Percentiles rank a stretch among this genome's conserved stretches.
phyloP scores from a whole-genome alignment of 2,797 vertebrate species.

The Zalophus californianus region DNA sequence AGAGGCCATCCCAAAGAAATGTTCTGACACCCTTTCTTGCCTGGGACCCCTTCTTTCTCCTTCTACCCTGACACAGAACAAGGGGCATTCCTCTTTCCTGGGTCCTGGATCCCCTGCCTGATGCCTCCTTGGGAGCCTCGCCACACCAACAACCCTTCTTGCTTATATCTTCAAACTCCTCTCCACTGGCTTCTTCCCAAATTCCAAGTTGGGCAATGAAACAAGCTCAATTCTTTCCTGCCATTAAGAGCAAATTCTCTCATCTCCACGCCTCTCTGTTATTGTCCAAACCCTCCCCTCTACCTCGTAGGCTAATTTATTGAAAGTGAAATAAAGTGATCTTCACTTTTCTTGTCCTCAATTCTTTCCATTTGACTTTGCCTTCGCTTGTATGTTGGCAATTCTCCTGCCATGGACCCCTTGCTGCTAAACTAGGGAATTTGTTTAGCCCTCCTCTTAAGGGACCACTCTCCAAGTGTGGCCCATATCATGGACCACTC shows the following conservation, averaged over 20 bases:
- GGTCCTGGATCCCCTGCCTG: no score
- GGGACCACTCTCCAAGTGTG: background rate
- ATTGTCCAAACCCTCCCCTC: background rate
- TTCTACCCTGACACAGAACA: background rate
- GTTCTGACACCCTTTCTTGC: accelerated
- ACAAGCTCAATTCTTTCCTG: background rate
- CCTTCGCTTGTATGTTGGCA: background rate
- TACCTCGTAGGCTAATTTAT: background rate
- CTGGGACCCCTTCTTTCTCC: background rate
- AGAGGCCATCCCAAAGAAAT: background rate
- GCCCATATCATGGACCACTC: no score
- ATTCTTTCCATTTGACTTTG: background rate
- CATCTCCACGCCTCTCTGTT: background rate
- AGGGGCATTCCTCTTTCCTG: background rate
- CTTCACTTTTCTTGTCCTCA: background rate
- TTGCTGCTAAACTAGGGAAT: background rate
- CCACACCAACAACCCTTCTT: background rate
- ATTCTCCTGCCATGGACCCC: background rate
- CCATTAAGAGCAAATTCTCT: background rate
- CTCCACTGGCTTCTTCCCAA: background rate
- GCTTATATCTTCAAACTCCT: background rate
- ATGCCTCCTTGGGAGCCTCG: accelerated
- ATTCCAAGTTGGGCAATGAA: background rate
- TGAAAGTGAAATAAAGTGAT: background rate
- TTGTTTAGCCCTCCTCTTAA: background rate